Conservation (phyloP, 2,888 invertebrate species). For the Pemphredon lugubris region DNA sequence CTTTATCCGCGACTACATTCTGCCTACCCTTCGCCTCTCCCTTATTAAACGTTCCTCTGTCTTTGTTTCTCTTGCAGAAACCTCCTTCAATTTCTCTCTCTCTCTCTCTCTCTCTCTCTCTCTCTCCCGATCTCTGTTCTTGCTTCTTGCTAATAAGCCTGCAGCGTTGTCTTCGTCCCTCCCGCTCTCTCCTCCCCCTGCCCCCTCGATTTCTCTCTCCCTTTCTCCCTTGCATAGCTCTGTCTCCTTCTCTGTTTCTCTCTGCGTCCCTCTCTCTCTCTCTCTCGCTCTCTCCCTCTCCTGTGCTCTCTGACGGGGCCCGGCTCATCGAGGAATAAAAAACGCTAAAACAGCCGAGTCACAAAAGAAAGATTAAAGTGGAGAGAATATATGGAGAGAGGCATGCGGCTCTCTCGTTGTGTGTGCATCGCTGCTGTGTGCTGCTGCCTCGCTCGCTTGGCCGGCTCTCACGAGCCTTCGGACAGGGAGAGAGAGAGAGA, state of each 20-base stretch:
- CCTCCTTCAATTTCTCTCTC: slow-evolving; percentile 44
- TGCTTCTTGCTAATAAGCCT: slow-evolving; percentile 64
- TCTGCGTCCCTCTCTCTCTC: neutral
- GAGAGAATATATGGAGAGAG: slow-evolving; percentile 72
- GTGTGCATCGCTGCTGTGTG: slow-evolving; percentile 39
- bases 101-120: slow-evolving; percentile 39
- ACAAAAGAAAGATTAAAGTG: slow-evolving; percentile 78
- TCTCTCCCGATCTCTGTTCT: slow-evolving; percentile 37
- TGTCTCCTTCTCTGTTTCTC: slow-evolving; percentile 32
- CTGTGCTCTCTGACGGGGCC: slow-evolving; percentile 41
- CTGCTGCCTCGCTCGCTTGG: slow-evolving; percentile 13
- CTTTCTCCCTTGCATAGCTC: slow-evolving; percentile 13
- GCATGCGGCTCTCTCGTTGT: slow-evolving; percentile 60
- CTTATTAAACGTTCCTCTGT: slow-evolving; percentile 34
- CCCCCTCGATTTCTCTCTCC: slow-evolving; percentile 32
- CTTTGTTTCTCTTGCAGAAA: slow-evolving; percentile 24
- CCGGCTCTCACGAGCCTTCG: slow-evolving; percentile 35
- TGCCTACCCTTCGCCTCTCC: slow-evolving; percentile 23
- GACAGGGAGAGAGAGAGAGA: slow-evolving; percentile 13
- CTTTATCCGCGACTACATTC: slow-evolving; percentile 61
- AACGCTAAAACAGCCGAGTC: slow-evolving; percentile 79
- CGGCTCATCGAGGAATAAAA: slow-evolving; percentile 74
- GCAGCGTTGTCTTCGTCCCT: slow-evolving; percentile 56
- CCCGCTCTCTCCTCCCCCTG: slow-evolving; percentile 23
- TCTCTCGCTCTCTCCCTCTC: slow-evolving; percentile 11